These are phyloP conservation scores for Pseudoips prasinana DNA, from an alignment of 2,888 invertebrate genomes.

Conservation along the genomic window DNA sequence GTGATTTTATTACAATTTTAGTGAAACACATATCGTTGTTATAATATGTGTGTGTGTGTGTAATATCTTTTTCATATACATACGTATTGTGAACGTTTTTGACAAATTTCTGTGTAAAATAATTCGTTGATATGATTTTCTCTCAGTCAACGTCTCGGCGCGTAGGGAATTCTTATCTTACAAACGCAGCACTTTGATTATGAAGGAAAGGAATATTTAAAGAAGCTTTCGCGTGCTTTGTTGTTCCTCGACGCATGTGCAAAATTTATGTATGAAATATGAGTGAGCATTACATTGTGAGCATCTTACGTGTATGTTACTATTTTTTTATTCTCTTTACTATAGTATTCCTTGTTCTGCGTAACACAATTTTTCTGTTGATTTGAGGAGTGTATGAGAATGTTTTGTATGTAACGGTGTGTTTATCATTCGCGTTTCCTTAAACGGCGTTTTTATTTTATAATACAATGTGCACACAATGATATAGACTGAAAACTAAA, in stretches of 20 bases:
- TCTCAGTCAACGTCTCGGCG: constrained; percentile 53
- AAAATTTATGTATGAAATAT: constrained; percentile 66
- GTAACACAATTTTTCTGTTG: constrained; percentile 25
- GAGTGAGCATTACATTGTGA: constrained; percentile 47
- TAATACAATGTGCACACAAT: no score
- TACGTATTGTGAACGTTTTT: constrained; percentile 53
- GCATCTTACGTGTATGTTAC: constrained; percentile 40
- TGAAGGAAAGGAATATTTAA: constrained; percentile 76
- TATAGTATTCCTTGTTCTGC: constrained; percentile 26
- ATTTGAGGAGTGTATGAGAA: constrained; percentile 14
- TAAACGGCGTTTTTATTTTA: no score
- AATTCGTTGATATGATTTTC: constrained; percentile 64
- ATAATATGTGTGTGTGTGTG: no score
- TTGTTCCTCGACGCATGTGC: constrained; percentile 64
- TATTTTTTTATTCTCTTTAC: constrained; percentile 32
- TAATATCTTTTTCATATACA: no score
- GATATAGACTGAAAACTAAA: no score
- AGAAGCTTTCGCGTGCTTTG: constrained; percentile 66
- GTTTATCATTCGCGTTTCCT: constrained; percentile 25
- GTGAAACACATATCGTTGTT: no score
- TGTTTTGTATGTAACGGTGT: constrained; percentile 9
- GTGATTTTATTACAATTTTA: no score
- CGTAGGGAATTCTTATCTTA: constrained; percentile 75
- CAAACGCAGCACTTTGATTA: constrained; percentile 78
- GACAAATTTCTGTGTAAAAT: constrained; percentile 74